Base-by-base conservation (phyloP, 2,113 vertebrate genomes). In the Aegypius monachus region DNA sequence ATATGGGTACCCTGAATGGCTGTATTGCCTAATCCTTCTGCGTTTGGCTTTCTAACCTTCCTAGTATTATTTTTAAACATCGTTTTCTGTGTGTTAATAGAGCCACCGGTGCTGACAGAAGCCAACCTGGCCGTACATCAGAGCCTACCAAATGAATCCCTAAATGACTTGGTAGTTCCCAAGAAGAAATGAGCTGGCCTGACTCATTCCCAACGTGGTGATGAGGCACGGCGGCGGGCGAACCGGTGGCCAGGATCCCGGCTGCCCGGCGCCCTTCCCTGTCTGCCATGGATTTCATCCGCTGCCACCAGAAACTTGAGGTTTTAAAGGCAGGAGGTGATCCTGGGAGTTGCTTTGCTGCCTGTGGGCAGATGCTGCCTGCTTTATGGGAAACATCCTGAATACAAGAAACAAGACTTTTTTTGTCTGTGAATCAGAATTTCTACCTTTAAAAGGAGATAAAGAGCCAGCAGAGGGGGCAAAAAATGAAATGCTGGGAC, bases 11-110 rank as follows among this genome's bases (percentile, higher is more conserved):
- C 55, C 38, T 70, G 42, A 58, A 56, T 2, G n/a, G 74, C 62
- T 3, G 1, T 21, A 63, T 87, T 93, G 91, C 96, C 92, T 26
- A 86, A 96, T 47, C 68, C 65, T 38, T 13, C 32, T 2, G 20
- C 3, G 1, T 42, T 92, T 1, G 12, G 68, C 91, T 89, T 81
- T 63, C 80, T 66, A 70, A 86, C 93, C 83, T 81, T 70, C 93
- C 63, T 26, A 14, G 50, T 7, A 84, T 74, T 80, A 95, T 70
- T 92, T 96, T 96, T 93, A 96, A 96, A 86, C 83, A 87, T 89
- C 2, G 2, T 23, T 68, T 90, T 87, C 91, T 79, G 52, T 5
- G 10, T 11, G 50, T 43, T 86, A 74, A 71, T 40, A 75, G 84
- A 82, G 81, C 58, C 93, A 91, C 52, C 2, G 8, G 48, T 55